Evolutionary conservation across 2,888 invertebrate genomes (phyloP), one percentile per base, ranked within the genome.

Genomic region (Philonicus albiceps): DNA sequence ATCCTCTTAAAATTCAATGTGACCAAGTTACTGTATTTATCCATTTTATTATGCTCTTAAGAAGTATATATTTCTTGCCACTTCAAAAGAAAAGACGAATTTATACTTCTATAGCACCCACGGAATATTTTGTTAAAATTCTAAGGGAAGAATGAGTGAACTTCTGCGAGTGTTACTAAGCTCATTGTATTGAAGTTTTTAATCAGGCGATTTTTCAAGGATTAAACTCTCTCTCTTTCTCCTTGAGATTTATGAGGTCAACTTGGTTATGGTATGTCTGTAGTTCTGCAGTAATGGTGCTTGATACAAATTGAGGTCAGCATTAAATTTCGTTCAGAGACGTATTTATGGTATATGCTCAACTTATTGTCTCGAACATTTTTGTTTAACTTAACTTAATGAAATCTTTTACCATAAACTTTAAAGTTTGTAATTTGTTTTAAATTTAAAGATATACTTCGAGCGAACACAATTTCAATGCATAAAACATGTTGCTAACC

Each of bases 151-250:
- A 74, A 74, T 34, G 19, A 74, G 34, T 31, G 34, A 74, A 74
- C 31, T 30, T 34, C 31, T 31, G 7, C 22, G 34, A 30, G 34
- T 27, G 13, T 31, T 74, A 16, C 74, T 74, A 34, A 74, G 74
- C 74, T 34, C 34, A 74, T 74, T 74, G 74, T 34, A 34, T 74
- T 74, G 31, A 74, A 34, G 74, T 30, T 74, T 74, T 74, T 74
- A 74, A 74, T 74, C 74, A 74, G 74, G 34, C 34, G 74, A 74
- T 74, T 74, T 74, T 74, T 74, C 74, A 74, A 31, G 74, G 74
- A 74, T 74, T 74, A 74, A 74, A 74, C 74, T 74, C 34, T 34
- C 73, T 30, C 72, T 49, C n/a, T n/a, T 40, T 31, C 43, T 43
- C 6, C 64, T 64, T 34, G 74, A 74, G 74, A 74, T 74, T 74